Percentiles rank a stretch among this genome's conserved stretches.
Conservation (phyloP, 2,113 vertebrate species). For the Varanus komodoensis region DNA sequence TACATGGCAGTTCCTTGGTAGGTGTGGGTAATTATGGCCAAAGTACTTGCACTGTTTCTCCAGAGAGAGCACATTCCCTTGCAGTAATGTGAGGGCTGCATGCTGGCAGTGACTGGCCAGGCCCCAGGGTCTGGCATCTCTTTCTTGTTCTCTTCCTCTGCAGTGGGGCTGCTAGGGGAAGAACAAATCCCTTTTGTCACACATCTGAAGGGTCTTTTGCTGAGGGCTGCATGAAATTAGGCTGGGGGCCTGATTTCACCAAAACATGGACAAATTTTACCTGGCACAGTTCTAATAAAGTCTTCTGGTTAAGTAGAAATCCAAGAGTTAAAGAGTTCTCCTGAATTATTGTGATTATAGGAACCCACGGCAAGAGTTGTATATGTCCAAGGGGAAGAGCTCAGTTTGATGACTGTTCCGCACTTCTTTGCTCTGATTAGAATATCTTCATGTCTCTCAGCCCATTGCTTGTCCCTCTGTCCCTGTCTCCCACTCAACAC, state of each 20-base stretch:
- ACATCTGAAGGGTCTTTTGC: too few species aligned
- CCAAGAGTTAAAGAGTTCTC: too few species aligned
- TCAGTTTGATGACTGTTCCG: background rate
- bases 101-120: too few species aligned
- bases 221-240: too few species aligned
- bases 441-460: too few species aligned
- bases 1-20: background rate
- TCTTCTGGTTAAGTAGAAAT: background rate
- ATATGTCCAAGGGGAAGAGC: background rate
- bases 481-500: background rate
- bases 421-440: background rate
- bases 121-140: too few species aligned
- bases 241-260: background rate
- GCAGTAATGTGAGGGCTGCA: too few species aligned
- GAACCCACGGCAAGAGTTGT: background rate
- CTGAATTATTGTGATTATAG: background rate
- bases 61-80: too few species aligned
- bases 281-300: background rate
- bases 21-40: background rate
- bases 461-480: background rate
- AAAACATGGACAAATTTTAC: background rate
- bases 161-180: too few species aligned
- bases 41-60: background rate
- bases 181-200: too few species aligned
- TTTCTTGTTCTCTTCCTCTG: too few species aligned